phyloP scores from a whole-genome alignment of 2,797 vertebrate genomes.

The Erethizon dorsatum region DNA sequence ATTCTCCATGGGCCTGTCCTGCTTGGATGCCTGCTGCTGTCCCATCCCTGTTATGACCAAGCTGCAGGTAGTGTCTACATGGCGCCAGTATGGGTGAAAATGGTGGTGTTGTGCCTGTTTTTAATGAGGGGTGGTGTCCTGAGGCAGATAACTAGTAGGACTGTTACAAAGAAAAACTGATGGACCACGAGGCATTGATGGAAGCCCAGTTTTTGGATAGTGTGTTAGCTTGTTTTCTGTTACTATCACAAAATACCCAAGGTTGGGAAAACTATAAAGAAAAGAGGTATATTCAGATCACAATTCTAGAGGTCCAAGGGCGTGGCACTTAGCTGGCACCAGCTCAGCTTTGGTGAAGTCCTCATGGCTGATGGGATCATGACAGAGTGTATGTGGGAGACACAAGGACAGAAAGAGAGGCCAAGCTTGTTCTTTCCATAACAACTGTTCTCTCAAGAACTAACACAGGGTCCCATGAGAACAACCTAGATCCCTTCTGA shows the following conservation, averaged over 20 bases:
- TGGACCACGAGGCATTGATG: neutral
- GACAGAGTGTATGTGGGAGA: neutral
- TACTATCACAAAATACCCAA: neutral
- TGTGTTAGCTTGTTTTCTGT: neutral
- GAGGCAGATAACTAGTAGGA: neutral
- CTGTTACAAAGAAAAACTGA: neutral
- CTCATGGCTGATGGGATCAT: neutral
- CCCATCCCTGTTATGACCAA: neutral
- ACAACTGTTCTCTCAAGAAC: neutral
- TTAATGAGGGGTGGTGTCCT: neutral
- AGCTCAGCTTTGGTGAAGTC: neutral
- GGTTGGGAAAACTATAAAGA: neutral
- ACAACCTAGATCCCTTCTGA: neutral
- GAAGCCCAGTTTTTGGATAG: neutral
- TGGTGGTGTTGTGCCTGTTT: accelerated
- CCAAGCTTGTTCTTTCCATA: neutral
- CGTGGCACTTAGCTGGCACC: neutral
- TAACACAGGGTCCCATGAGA: neutral
- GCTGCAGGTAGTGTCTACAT: neutral
- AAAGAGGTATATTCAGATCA: neutral
- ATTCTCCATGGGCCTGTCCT: neutral
- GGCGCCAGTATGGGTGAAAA: no score
- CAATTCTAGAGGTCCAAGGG: neutral
- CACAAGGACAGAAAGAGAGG: neutral
- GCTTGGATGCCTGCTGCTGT: neutral